phyloP scores from a whole-genome alignment of 1,140 invertebrate species.

The Pogonognathellus flavescens region DNA sequence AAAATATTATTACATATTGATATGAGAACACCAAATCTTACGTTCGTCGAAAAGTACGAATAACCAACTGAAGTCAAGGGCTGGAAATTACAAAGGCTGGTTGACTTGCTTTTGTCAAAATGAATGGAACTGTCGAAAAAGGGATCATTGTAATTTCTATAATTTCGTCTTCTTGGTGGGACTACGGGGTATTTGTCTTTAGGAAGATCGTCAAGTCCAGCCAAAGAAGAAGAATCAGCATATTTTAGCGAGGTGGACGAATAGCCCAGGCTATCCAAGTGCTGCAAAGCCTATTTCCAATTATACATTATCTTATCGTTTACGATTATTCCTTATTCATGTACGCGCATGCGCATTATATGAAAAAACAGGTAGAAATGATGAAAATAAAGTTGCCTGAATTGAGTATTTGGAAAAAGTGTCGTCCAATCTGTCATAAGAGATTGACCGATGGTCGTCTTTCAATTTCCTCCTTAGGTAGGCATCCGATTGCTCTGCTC shows the following conservation, averaged over 20 bases:
- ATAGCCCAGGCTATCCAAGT: background rate
- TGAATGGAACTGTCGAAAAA: background rate
- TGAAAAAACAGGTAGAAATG: too few species aligned
- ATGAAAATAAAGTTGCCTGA: background rate
- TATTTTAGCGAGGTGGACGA: background rate
- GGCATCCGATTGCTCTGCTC: background rate
- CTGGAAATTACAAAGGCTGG: background rate
- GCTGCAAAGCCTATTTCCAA: background rate
- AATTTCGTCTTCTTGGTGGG: background rate
- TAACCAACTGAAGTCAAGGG: constrained; percentile 30
- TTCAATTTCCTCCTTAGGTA: background rate
- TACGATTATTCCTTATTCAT: background rate
- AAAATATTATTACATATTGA: too few species aligned
- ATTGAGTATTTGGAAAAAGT: constrained; percentile 15
- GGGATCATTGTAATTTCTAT: background rate
- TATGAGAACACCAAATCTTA: background rate
- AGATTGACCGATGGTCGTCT: constrained; percentile 1
- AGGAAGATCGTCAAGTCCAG: constrained; percentile 57
- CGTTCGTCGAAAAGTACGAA: constrained; percentile 49
- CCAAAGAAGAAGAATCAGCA: constrained; percentile 28
- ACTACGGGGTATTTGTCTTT: constrained; percentile 1
- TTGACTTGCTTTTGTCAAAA: constrained; percentile 26
- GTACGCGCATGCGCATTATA: background rate
- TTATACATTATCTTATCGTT: background rate
- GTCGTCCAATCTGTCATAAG: constrained; percentile 32